Evolutionary conservation across 2,888 invertebrate species (phyloP).

Genomic region (Callosobruchus maculatus): DNA sequence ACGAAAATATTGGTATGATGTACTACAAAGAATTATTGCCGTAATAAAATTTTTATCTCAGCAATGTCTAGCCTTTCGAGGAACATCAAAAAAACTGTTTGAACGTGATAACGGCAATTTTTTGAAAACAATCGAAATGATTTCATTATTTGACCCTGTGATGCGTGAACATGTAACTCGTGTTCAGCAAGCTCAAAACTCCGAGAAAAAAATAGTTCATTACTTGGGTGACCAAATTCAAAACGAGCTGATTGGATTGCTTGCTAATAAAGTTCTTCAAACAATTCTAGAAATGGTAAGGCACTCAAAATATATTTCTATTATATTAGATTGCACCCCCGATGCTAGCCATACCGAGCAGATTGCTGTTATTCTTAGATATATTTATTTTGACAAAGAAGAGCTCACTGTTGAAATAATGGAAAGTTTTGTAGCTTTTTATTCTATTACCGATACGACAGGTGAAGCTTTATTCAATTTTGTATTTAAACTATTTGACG

Average conservation of each 20-base stretch:
- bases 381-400: not conserved
- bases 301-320: not conserved
- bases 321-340: not conserved
- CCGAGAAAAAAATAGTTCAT: not conserved
- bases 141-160: not conserved
- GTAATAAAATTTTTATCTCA: constrained; percentile 4
- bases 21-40: constrained; percentile 3
- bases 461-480: not conserved
- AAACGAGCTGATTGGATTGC: not conserved
- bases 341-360: not conserved
- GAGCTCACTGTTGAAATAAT: not conserved
- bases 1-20: constrained; percentile 6
- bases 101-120: constrained; percentile 8
- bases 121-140: not conserved
- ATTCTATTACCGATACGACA: not conserved
- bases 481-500: no score
- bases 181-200: not conserved
- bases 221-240: not conserved
- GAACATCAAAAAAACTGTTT: constrained; percentile 7
- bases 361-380: not conserved
- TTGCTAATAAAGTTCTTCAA: not conserved
- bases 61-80: constrained; percentile 4
- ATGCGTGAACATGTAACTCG: not conserved
- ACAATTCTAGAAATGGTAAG: not conserved
- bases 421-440: not conserved